phyloP scores from a whole-genome alignment of 2,797 vertebrate species.

The Acipenser oxyrinchus region DNA sequence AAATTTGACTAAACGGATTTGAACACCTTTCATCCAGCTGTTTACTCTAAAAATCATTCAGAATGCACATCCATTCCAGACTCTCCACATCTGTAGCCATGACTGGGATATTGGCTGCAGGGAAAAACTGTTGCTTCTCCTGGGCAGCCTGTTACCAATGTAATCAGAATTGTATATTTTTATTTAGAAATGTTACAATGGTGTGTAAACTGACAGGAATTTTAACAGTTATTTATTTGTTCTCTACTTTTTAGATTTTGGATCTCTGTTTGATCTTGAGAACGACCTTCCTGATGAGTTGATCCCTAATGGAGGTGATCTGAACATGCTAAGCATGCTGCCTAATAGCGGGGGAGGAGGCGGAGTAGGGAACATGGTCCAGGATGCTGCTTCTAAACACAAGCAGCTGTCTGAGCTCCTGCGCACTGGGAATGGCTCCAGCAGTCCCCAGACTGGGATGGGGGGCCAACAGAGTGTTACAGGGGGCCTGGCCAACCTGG shows the following conservation, averaged over 20 bases:
- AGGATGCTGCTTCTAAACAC: constrained; percentile 91
- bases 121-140: too few relatives aligned
- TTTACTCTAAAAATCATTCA: too few relatives aligned
- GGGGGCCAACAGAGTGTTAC: constrained; percentile 69
- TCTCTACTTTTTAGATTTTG: constrained; percentile 63
- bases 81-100: too few relatives aligned
- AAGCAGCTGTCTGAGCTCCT: constrained; percentile 96
- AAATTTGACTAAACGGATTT: too few relatives aligned
- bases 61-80: too few relatives aligned
- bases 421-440: constrained; percentile 71
- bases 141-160: too few relatives aligned
- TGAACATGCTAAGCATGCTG: constrained; percentile 70
- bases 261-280: constrained; percentile 86
- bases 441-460: constrained; percentile 71
- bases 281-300: constrained; percentile 96
- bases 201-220: too few relatives aligned
- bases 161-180: too few relatives aligned
- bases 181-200: too few relatives aligned
- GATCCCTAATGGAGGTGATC: constrained; percentile 85
- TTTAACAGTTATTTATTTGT: too few relatives aligned
- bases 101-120: too few relatives aligned
- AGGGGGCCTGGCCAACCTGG: constrained; percentile 44
- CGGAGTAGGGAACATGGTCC: constrained; percentile 52
- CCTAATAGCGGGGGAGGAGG: constrained; percentile 46
- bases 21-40: too few relatives aligned